phyloP scores from a whole-genome alignment of 2,113 vertebrate species.

The Puntigrus tetrazona region DNA sequence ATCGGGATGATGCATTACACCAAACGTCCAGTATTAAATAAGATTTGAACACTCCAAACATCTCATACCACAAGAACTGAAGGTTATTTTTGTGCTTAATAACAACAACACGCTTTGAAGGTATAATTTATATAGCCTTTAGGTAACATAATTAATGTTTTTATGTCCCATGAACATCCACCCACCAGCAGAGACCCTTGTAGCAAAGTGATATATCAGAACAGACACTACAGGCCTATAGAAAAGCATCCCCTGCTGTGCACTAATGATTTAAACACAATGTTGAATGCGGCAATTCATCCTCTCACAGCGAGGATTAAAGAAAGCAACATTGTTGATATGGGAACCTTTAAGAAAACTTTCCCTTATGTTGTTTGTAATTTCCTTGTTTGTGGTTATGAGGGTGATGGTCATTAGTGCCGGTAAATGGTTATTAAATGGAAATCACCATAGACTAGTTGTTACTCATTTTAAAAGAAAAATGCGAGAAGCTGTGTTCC shows the following conservation, averaged over 20 bases:
- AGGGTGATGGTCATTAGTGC: not conserved
- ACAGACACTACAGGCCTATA: conserved; percentile 16
- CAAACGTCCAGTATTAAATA: not conserved
- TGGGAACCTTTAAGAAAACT: not conserved
- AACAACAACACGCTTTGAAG: not conserved
- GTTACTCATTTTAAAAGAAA: not conserved
- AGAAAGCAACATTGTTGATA: conserved; percentile 3
- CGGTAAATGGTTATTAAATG: not conserved
- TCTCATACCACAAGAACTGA: not conserved
- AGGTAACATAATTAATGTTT: not conserved
- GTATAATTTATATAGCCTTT: not conserved
- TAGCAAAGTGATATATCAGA: no score
- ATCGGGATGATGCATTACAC: not conserved
- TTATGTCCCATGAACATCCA: not conserved
- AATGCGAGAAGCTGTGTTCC: not conserved
- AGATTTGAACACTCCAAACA: not conserved
- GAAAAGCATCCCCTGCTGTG: conserved; percentile 4
- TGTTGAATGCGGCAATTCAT: not conserved
- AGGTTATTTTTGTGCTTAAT: not conserved
- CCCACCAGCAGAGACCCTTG: not conserved
- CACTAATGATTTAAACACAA: conserved; percentile 14
- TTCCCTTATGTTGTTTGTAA: not conserved
- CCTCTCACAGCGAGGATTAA: not conserved
- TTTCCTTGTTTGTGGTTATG: not conserved
- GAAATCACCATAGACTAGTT: conserved; percentile 10